Conservation (phyloP, 2,797 vertebrate species). For the Lerista edwardsae region DNA sequence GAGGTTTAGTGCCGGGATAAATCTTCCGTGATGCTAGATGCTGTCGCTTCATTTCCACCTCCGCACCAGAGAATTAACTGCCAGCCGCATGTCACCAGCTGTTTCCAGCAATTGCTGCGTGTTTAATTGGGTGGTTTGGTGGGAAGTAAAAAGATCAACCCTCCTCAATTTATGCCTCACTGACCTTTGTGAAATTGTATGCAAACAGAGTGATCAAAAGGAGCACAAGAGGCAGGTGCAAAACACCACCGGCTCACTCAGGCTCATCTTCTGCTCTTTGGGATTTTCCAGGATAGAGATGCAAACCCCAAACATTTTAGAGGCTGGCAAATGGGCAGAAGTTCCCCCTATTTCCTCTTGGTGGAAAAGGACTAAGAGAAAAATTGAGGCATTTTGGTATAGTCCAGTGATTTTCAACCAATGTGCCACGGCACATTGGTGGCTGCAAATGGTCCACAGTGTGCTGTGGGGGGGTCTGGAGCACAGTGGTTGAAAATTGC, state of each 20-base stretch:
- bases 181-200: slow-evolving; percentile 33
- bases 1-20: slow-evolving; percentile 28
- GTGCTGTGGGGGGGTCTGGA: too few species aligned
- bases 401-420: too few species aligned
- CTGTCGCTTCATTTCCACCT: slow-evolving; percentile 20
- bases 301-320: neutral
- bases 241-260: neutral
- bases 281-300: neutral
- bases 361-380: neutral
- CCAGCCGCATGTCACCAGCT: slow-evolving; percentile 14
- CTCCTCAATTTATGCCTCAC: neutral
- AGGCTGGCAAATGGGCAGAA: neutral
- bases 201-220: neutral
- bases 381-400: too few species aligned
- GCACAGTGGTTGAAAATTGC: too few species aligned
- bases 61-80: slow-evolving; percentile 5
- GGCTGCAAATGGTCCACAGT: too few species aligned
- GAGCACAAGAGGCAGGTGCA: neutral
- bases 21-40: neutral
- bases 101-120: slow-evolving; percentile 3
- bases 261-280: neutral
- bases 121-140: slow-evolving; percentile 11
- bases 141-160: slow-evolving; percentile 7
- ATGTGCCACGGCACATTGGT: too few species aligned
- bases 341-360: neutral